Conservation (phyloP, 2,113 vertebrate species). For the Alaudala cheleensis region DNA sequence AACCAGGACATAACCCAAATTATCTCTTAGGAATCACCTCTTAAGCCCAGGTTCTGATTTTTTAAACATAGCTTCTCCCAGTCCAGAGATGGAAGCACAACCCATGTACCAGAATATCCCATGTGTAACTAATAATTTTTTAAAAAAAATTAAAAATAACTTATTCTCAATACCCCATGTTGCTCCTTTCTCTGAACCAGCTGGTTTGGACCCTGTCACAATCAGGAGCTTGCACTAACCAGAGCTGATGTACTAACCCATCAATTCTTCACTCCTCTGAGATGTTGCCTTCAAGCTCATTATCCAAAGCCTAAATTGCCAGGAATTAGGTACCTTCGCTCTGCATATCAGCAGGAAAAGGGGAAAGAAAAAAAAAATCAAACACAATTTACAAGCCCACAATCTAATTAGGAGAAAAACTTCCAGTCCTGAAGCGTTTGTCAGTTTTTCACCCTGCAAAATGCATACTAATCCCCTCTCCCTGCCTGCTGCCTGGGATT, state of each 20-base stretch:
- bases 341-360: background rate
- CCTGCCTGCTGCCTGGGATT: background rate
- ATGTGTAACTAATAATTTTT: background rate
- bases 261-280: background rate
- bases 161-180: background rate
- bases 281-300: constrained; percentile 9
- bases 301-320: constrained; percentile 28
- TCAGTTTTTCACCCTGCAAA: constrained; percentile 12
- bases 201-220: background rate
- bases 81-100: background rate
- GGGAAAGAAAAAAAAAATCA: background rate
- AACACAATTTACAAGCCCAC: background rate
- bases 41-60: background rate
- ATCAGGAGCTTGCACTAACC: background rate
- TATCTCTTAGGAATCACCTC: background rate
- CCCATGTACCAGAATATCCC: background rate
- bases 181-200: background rate
- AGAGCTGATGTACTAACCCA: background rate
- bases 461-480: background rate
- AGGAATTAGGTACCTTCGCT: constrained; percentile 9
- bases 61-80: background rate
- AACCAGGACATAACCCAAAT: background rate
- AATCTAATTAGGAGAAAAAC: constrained; percentile 28
- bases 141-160: no score
- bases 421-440: constrained; percentile 15